A percentile compares a stretch with the other conserved stretches of the same genome.
Evolutionary conservation across 2,888 invertebrate genomes (phyloP).

Genomic region (Rhorus exstirpatorius): DNA sequence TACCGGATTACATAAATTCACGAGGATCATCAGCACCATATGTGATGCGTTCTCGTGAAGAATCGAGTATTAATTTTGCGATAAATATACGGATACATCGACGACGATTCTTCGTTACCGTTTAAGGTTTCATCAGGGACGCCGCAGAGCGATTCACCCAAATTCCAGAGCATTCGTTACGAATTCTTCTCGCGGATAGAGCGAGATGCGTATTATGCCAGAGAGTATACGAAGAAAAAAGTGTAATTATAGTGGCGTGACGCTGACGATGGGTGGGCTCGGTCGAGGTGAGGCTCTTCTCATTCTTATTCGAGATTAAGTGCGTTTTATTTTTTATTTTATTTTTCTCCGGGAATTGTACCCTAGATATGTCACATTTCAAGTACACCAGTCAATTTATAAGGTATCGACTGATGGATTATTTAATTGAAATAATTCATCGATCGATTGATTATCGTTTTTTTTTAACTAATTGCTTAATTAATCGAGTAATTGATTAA

Average conservation of each 20-base stretch:
- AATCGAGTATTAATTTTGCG: background rate
- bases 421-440: slow-evolving; percentile 32
- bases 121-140: slow-evolving; percentile 54
- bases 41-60: background rate
- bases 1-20: slow-evolving; percentile 34
- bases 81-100: background rate
- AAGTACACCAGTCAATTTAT: slow-evolving; percentile 15
- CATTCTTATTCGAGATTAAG: slow-evolving; percentile 55
- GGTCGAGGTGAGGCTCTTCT: slow-evolving; percentile 56
- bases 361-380: slow-evolving; percentile 1
- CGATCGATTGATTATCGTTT: background rate
- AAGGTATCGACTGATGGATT: background rate
- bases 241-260: slow-evolving; percentile 34
- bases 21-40: slow-evolving; percentile 10
- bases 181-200: slow-evolving; percentile 35
- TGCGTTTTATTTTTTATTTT: slow-evolving; percentile 25
- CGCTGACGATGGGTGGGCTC: slow-evolving; percentile 43
- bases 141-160: background rate
- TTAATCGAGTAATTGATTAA: too few species aligned
- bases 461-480: too few species aligned
- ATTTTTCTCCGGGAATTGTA: background rate
- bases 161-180: slow-evolving; percentile 38
- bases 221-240: slow-evolving; percentile 24
- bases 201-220: background rate
- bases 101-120: slow-evolving; percentile 30